phyloP scores from a whole-genome alignment of 2,888 invertebrate genomes.

The Idaea straminata region DNA sequence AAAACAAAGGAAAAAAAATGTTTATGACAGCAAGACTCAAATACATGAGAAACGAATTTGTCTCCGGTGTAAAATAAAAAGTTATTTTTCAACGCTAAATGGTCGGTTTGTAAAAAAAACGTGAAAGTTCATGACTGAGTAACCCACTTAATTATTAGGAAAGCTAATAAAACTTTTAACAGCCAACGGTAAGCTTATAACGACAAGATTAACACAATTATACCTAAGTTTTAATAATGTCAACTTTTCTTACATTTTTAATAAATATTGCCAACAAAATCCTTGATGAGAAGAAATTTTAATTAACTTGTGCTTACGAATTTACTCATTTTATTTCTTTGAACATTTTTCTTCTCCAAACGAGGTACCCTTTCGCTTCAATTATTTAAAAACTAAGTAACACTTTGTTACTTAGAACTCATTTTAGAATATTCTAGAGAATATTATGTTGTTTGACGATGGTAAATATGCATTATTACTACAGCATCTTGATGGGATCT shows the following conservation, averaged over 20 bases:
- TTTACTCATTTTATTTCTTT: background rate
- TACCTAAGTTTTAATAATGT: background rate
- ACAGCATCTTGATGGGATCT: too few species aligned
- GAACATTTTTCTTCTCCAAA: background rate
- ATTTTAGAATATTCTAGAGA: too few species aligned
- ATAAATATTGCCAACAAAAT: background rate
- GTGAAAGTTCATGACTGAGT: background rate
- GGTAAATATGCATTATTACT: too few species aligned
- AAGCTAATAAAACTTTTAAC: background rate
- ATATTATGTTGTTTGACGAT: too few species aligned
- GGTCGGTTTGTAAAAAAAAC: background rate
- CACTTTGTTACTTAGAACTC: too few species aligned
- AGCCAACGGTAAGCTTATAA: background rate
- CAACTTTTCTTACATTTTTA: constrained; percentile 1
- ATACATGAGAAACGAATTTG: background rate
- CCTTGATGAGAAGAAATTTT: constrained; percentile 1
- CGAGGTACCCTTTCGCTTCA: background rate
- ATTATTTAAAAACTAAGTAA: background rate
- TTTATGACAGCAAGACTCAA: too few species aligned
- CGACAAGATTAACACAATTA: background rate
- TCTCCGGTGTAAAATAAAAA: background rate
- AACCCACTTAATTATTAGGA: background rate
- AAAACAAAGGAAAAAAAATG: too few species aligned
- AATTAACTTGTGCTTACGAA: constrained; percentile 1
- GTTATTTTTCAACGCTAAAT: background rate